phyloP scores from a whole-genome alignment of 2,888 invertebrate species.

The Melipona beecheii region DNA sequence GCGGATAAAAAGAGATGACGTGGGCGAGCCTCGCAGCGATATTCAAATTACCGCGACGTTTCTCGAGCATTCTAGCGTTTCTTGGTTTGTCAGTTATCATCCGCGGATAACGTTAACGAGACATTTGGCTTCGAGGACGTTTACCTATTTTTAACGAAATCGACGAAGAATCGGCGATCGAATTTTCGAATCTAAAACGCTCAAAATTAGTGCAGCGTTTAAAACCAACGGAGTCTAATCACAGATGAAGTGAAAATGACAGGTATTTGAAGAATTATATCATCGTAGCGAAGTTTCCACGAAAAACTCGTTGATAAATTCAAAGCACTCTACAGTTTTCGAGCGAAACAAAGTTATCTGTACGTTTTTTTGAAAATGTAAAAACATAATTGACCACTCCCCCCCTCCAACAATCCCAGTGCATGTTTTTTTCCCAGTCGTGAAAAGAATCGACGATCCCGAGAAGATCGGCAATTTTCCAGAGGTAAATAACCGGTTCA shows the following conservation, averaged over 20 bases:
- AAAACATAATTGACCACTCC: no score
- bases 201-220: background rate
- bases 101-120: conserved; percentile 44
- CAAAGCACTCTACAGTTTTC: no score
- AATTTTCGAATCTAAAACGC: background rate
- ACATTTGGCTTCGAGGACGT: background rate
- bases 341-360: no score
- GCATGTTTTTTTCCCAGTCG: background rate
- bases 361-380: no score
- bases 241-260: background rate
- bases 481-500: conserved; percentile 20
- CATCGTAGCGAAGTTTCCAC: background rate
- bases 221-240: no score
- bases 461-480: background rate
- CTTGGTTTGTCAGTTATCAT: conserved; percentile 11
- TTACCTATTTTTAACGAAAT: background rate
- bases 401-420: background rate
- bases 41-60: conserved; percentile 41
- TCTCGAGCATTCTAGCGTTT: conserved; percentile 21
- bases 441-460: background rate
- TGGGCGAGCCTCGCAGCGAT: conserved; percentile 35
- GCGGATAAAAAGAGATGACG: conserved; percentile 43
- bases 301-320: background rate
- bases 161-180: background rate
- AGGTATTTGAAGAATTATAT: background rate